Evolutionary conservation across 2,888 invertebrate species (phyloP), one percentile per base, ranked within the genome.

Genomic region (Microctonus aethiopoides): DNA sequence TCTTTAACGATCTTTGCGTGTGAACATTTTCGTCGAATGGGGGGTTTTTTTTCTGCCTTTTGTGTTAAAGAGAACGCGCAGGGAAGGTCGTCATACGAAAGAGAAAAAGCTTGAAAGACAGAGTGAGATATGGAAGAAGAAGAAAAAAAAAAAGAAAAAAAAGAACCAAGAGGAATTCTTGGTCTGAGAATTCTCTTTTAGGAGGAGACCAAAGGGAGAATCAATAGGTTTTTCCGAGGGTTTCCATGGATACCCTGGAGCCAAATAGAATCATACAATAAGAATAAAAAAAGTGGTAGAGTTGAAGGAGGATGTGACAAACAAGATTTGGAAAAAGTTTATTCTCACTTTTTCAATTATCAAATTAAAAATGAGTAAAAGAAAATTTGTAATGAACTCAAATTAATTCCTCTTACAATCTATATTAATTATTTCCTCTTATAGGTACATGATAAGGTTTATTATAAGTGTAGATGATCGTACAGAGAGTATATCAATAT

Each of bases 161-260:
- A 72, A 78, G 77, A 77, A 77, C 73, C 74, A 69, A 75, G 76
- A 77, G 68, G 77, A 77, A 81, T 82, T 80, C 83, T 83, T 84
- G 81, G 64, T 20, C 20, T 81, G 81, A 80, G 83, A 83, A 80
- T 81, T 83, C 82, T 81, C 83, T 82, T 83, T 70, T 82, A 77
- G 78, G 77, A 76, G 77, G 80, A 82, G 80, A 81, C 81, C 80
- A 83, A 86, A 86, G 83, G 83, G 84, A 86, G 86, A 86, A 86
- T 86, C 86, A 85, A 86, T 86, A 85, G 86, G 81, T 86, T 86
- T 86, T 86, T 86, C 83, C 83, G 82, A 80, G 82, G 81, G 86
- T 86, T 83, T 80, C 86, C 86, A 86, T 86, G 86, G 86, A 83
- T 80, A 86, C 86, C 84, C 80, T 85, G 81, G 75, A 74, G 75